A percentile compares a stretch with the other conserved stretches of the same genome.
phyloP scores from a whole-genome alignment of 1,140 invertebrate genomes.

The Euwallacea fornicatus region DNA sequence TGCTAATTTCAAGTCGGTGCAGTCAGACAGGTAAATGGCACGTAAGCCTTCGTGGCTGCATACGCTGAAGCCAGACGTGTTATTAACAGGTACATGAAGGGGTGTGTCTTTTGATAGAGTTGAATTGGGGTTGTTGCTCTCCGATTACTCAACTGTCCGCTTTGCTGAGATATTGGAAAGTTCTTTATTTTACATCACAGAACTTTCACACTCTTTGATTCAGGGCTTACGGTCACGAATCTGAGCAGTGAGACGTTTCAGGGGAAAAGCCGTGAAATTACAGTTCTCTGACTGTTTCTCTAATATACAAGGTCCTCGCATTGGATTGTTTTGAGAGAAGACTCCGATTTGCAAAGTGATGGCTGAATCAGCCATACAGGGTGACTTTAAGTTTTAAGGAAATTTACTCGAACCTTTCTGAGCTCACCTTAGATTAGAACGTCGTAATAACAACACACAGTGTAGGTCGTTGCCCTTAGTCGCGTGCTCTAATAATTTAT shows the following conservation, averaged over 20 bases:
- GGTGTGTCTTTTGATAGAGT: neutral
- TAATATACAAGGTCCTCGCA: no score
- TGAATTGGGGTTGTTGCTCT: neutral
- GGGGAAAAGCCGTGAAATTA: no score
- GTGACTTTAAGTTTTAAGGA: neutral
- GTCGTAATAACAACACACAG: neutral
- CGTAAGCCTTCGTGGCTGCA: constrained; percentile 7
- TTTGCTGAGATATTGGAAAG: no score
- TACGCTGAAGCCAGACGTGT: neutral
- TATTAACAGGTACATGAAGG: constrained; percentile 3
- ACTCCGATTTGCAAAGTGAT: no score
- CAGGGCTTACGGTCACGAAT: no score
- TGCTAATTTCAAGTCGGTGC: constrained; percentile 12
- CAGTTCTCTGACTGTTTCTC: no score
- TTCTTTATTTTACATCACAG: no score
- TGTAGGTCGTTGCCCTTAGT: constrained; percentile 19
- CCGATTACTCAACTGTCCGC: neutral
- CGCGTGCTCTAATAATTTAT: constrained; percentile 19
- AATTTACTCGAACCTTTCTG: neutral
- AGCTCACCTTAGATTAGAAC: neutral
- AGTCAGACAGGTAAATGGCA: constrained; percentile 23
- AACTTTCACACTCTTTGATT: no score
- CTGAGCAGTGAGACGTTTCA: no score
- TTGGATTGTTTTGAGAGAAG: no score
- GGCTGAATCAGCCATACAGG: neutral